Evolutionary conservation across 2,888 invertebrate genomes (phyloP), one percentile per base, ranked within the genome.

Genomic region (Heterodera filipjevi): DNA sequence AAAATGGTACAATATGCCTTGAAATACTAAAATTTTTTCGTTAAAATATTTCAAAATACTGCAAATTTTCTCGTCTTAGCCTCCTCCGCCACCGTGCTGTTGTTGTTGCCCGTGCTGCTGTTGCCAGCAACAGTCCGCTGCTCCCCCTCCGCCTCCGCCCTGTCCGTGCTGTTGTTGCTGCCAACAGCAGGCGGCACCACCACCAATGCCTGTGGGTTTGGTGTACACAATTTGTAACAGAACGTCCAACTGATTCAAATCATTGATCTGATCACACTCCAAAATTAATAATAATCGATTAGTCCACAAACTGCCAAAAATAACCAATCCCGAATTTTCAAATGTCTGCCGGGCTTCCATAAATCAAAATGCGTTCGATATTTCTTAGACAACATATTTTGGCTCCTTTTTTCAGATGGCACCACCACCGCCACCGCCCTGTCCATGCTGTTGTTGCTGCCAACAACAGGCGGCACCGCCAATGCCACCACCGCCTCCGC

Each of bases 391-490:
- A n/a, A n/a, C n/a, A n/a, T n/a, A n/a, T n/a, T n/a, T n/a, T n/a
- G n/a, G n/a, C n/a, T n/a, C n/a, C n/a, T n/a, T n/a, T n/a, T n/a
- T 64, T 27, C 27, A 59, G 27, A 59, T 64, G 64, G 16, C 66
- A 12, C 75, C 75, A 19, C 39, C 46, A 33, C 75, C 66, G 8
- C 75, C 66, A 3, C 75, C 59, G 44, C 33, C 35, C 0, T 59
- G 59, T 33, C 68, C 66, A 8, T 75, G 75, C 59, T 75, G 75
- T 19, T 75, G 75, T 59, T 75, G 75, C 53, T 68, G 68, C n/a
- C 33, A 27, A 22, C 68, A 32, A 35, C 68, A 68, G 33, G 33
- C 32, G 22, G 33, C 68, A 6, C 75, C 75, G 32, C 75, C 64
- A 16, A 49, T 44, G 68, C 75, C 66, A 30, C 75, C 46, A 14